These are phyloP conservation scores for Bettongia penicillata DNA, from an alignment of 2,113 vertebrate species.

Conservation along the genomic window DNA sequence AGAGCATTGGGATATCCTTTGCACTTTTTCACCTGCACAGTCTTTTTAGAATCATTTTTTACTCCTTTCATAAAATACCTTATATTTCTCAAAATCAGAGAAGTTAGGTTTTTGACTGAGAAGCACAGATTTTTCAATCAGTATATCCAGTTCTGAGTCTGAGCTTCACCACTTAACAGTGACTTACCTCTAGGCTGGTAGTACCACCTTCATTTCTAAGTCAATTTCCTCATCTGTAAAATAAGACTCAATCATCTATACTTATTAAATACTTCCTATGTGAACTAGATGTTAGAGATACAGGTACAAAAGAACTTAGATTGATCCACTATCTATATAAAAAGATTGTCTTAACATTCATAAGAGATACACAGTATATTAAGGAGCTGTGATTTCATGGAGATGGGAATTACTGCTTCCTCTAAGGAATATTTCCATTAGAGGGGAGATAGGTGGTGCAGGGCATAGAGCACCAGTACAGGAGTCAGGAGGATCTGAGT, in stretches of 20 bases:
- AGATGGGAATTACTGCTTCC: neutral
- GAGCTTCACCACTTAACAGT: neutral
- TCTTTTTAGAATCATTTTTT: neutral
- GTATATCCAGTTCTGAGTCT: neutral
- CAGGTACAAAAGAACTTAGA: neutral
- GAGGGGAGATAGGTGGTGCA: too few relatives aligned
- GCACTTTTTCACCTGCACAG: neutral
- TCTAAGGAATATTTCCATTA: neutral
- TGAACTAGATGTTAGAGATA: neutral
- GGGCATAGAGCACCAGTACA: too few relatives aligned
- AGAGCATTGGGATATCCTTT: neutral
- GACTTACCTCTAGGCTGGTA: neutral
- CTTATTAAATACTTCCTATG: neutral
- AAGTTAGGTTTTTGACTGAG: neutral
- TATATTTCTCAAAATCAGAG: neutral
- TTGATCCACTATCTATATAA: neutral
- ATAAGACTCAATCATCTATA: neutral
- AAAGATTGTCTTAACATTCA: neutral
- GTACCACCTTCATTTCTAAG: neutral
- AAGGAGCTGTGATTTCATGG: neutral
- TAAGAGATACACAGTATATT: neutral
- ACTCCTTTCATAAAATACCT: neutral
- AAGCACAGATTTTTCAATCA: neutral
- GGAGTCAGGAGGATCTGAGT: too few relatives aligned
- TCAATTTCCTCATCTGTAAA: neutral